Base-by-base conservation (phyloP, 2,113 vertebrate genomes). In the Oncorhynchus keta region DNA sequence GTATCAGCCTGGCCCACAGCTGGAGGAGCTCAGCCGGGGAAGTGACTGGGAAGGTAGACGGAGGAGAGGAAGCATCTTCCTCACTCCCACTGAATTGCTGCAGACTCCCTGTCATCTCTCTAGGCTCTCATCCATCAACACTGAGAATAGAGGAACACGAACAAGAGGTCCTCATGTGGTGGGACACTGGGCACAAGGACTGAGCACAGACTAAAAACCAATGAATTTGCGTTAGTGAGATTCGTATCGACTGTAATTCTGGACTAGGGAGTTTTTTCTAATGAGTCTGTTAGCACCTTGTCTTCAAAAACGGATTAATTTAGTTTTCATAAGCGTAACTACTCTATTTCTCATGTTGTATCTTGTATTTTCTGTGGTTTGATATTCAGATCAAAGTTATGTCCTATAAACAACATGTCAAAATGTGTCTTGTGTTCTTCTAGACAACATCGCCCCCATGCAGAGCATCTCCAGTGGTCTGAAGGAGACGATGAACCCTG, bases 391-490 rank as follows among this genome's bases (percentile, higher is more conserved):
- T 55, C 39, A 55, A 18, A 55, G 51, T 55, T 14, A 18, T 55
- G 51, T 55, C 51, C 4, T 18, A 5, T 55, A 55, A 55, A 55
- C 51, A 14, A 18, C 16, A 18, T 55, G 16, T 18, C 16, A 55
- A 55, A 14, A 55, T 18, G 8, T 11, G 39, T 45, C 39, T 67
- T 12, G 32, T 81, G 28, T 75, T 78, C 84, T 76, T 35, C 90
- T 55, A 96, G 96, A 91, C 11, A 95, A 91, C 28, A 72, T 90
- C 0, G 96, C 96, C 8, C 95, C 96, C 0, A 95, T 98, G 95
- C 97, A 97, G 88, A 99, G 96, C 92, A 99, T 99, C 90, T 99
- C 97, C 4, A 97, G 96, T 0, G 95, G 95, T 9, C 90, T 97
- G 86, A 97, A 97, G 90, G 96, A 97, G 89, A 97, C 96, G 67